Percentiles rank a stretch among this genome's conserved stretches.
phyloP scores from a whole-genome alignment of 37 sponge, comb jelly and placozoan species.

The Halichondria panicea region DNA sequence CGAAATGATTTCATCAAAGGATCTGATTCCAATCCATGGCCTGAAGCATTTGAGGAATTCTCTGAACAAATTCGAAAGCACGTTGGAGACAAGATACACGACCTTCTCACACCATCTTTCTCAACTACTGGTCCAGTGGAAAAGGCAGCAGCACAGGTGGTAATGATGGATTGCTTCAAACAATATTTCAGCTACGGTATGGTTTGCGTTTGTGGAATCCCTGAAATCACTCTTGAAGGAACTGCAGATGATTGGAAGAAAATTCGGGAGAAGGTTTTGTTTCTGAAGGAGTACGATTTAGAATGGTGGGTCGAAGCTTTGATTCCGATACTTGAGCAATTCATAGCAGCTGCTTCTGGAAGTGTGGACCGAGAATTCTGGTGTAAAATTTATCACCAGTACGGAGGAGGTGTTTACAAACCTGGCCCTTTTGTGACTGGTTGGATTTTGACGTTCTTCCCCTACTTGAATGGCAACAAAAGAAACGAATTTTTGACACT shows the following conservation, averaged over 20 bases:
- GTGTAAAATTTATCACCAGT: constrained; percentile 38
- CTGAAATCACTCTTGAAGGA: constrained; percentile 64
- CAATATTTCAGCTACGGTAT: constrained; percentile 36
- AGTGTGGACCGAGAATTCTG: constrained; percentile 49
- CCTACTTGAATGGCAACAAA: constrained; percentile 11
- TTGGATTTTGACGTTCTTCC: constrained; percentile 53
- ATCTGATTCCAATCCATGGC: constrained; percentile 48
- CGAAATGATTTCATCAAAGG: constrained; percentile 58
- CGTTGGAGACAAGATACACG: constrained; percentile 42
- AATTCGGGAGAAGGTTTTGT: constrained; percentile 32
- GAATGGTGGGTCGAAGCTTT: constrained; percentile 52
- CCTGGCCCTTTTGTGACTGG: constrained; percentile 47
- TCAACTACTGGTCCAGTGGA: constrained; percentile 62
- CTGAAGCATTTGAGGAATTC: constrained; percentile 57
- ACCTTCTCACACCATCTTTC: constrained; percentile 37
- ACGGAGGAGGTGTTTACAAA: constrained; percentile 1
- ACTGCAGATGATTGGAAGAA: constrained; percentile 55
- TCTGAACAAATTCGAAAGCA: constrained; percentile 45
- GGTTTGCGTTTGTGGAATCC: constrained; percentile 49
- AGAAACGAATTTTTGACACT: constrained; percentile 10
- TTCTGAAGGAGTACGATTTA: constrained; percentile 49
- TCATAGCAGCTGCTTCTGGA: constrained; percentile 54
- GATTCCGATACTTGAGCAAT: constrained; percentile 46
- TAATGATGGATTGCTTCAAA: constrained; percentile 57
- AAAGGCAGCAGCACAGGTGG: constrained; percentile 53